Conservation (phyloP, 2,888 invertebrate genomes). For the Strigamia transsilvanica region DNA sequence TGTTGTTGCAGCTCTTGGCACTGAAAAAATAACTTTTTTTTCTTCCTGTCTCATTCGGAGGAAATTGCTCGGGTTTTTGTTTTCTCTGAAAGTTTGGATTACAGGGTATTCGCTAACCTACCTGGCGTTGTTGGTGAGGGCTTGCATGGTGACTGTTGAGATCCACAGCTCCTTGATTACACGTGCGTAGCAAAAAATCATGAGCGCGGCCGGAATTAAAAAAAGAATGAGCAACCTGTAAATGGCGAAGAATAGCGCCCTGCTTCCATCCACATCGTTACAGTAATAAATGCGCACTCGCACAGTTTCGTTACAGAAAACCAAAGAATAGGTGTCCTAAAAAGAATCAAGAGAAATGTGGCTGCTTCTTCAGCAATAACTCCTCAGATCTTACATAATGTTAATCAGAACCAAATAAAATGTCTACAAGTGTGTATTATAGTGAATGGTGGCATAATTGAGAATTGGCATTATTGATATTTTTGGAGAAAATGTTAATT, state of each 20-base stretch:
- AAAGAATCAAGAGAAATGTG: too few species aligned
- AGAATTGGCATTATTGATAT: too few species aligned
- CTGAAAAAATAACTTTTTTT: background rate
- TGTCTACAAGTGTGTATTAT: too few species aligned
- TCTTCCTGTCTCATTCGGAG: background rate
- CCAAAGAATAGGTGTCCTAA: conserved; percentile 60
- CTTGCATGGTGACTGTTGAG: conserved; percentile 63
- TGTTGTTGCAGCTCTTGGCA: background rate
- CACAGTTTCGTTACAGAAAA: conserved; percentile 62
- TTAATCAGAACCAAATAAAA: too few species aligned
- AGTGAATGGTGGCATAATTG: too few species aligned
- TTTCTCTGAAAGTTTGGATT: too few species aligned
- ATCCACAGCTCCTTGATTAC: conserved; percentile 65
- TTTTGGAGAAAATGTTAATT: too few species aligned
- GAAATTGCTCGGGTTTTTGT: background rate
- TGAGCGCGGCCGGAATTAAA: conserved; percentile 62
- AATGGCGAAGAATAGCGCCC: conserved; percentile 60
- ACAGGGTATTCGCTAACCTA: too few species aligned
- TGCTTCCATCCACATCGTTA: conserved; percentile 59
- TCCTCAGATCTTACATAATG: too few species aligned
- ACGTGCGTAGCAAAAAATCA: conserved; percentile 64
- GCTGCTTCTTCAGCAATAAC: too few species aligned
- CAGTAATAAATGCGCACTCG: conserved; percentile 63
- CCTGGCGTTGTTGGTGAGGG: conserved; percentile 60
- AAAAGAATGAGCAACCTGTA: conserved; percentile 64